Percentiles rank a stretch among this genome's conserved stretches.
Conservation (phyloP, 2,797 vertebrate species). For the Chaetodon trifasciatus region DNA sequence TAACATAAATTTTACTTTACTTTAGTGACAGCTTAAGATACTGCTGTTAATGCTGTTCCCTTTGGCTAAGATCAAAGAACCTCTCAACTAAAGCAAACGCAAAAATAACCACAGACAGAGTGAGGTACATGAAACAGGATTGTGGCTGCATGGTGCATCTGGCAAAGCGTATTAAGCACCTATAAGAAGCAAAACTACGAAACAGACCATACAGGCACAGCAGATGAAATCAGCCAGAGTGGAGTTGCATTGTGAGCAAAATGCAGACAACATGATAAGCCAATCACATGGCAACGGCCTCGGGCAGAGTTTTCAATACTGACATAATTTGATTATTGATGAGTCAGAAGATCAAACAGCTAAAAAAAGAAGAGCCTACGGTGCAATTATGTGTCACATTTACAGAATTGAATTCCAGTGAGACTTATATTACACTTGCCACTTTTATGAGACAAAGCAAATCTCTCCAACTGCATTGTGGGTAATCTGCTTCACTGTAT, state of each 20-base stretch:
- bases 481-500: background rate
- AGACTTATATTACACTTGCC: background rate
- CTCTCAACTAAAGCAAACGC: background rate
- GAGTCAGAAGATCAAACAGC: background rate
- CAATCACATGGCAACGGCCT: background rate
- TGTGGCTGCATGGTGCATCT: background rate
- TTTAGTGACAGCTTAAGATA: background rate
- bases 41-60: background rate
- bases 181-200: slow-evolving; percentile 5
- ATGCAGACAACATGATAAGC: background rate
- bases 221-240: background rate
- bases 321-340: slow-evolving; percentile 9
- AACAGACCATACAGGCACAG: background rate
- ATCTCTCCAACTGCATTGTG: background rate
- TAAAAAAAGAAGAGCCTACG: background rate
- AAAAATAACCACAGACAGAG: slow-evolving; percentile 12
- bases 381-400: background rate
- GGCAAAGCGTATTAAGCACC: background rate
- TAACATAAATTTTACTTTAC: background rate
- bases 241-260: background rate
- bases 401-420: background rate
- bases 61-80: slow-evolving; percentile 8
- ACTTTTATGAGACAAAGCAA: background rate
- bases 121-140: slow-evolving; percentile 8
- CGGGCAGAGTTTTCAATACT: background rate